Conservation (phyloP, 2,888 invertebrate genomes). For the Ophion costatus region DNA sequence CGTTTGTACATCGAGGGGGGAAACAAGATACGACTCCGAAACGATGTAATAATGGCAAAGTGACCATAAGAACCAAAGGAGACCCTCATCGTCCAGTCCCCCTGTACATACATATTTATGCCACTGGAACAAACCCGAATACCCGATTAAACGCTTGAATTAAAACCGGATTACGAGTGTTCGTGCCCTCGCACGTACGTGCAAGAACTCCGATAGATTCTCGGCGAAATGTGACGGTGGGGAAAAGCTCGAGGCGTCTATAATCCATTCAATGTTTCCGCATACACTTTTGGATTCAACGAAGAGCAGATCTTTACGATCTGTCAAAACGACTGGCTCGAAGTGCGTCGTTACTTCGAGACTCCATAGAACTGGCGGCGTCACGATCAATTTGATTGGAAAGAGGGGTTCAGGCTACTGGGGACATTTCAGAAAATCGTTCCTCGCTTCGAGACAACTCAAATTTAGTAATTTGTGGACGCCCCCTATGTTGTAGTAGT, state of each 20-base stretch:
- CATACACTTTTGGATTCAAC: neutral
- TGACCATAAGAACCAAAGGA: constrained; percentile 20
- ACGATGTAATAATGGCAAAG: constrained; percentile 32
- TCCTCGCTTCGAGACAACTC: neutral
- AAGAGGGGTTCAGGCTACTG: too few species aligned
- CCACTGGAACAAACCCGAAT: constrained; percentile 17
- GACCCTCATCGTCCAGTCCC: constrained; percentile 58
- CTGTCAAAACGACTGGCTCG: too few species aligned
- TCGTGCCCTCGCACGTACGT: neutral
- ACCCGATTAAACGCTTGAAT: constrained; percentile 49
- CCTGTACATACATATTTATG: constrained; percentile 15
- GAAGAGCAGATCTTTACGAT: too few species aligned
- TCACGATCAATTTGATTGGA: neutral
- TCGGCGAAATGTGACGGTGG: too few species aligned
- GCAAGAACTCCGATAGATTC: too few species aligned
- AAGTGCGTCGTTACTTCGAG: too few species aligned
- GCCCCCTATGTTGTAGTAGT: too few species aligned
- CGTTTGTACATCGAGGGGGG: constrained; percentile 14
- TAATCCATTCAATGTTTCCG: neutral
- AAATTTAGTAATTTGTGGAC: too few species aligned
- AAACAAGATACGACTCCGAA: constrained; percentile 19
- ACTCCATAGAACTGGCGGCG: too few species aligned
- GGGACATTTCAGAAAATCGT: neutral
- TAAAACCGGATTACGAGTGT: constrained; percentile 17
- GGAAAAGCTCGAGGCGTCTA: too few species aligned